Conservation (phyloP, 2,888 invertebrate genomes). For the Rotaria sp. region DNA sequence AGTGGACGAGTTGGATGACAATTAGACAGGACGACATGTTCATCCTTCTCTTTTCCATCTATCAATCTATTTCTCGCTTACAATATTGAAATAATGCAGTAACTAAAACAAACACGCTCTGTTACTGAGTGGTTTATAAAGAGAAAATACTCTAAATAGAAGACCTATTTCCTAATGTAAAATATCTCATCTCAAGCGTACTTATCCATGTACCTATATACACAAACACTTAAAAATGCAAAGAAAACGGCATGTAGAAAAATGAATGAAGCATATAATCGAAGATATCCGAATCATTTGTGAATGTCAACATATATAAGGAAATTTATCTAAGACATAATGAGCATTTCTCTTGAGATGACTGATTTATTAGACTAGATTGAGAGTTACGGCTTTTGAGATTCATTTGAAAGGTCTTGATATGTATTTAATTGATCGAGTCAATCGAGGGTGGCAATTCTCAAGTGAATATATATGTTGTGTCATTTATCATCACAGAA, state of each 20-base stretch:
- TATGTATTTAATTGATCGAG: not conserved
- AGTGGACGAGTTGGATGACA: not conserved
- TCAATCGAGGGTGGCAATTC: constrained; percentile 8
- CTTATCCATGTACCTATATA: not conserved
- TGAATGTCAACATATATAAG: not conserved
- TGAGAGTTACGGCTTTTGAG: not conserved
- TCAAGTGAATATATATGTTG: not conserved
- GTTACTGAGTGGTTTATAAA: not conserved
- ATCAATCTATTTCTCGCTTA: not conserved
- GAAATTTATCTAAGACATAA: not conserved
- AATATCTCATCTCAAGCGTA: not conserved
- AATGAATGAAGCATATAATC: not conserved
- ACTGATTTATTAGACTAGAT: not conserved
- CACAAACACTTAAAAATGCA: not conserved
- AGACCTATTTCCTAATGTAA: not conserved
- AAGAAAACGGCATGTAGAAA: too few species aligned
- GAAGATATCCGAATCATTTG: not conserved
- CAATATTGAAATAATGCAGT: not conserved
- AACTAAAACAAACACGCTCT: not conserved
- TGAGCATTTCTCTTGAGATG: not conserved
- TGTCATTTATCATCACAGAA: not conserved
- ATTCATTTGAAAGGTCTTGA: not conserved
- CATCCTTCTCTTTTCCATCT: not conserved
- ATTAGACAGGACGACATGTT: not conserved
- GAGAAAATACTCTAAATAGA: not conserved